Evolutionary conservation across 2,797 vertebrate species (phyloP).

Genomic region (Florisuga fusca): DNA sequence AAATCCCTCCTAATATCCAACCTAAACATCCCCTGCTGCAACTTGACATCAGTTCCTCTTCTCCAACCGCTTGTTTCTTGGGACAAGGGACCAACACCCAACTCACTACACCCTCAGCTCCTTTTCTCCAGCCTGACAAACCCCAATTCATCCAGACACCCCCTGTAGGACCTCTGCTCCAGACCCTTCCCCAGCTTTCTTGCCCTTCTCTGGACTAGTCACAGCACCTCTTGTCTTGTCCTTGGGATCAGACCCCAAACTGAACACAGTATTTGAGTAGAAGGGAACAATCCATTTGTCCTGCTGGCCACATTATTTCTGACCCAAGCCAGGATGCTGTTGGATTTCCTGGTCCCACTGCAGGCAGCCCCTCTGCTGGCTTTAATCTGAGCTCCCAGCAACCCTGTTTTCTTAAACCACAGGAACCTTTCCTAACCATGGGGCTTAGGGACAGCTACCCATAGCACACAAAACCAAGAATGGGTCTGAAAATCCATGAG

Average conservation of each 20-base stretch:
- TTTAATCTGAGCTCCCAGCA: neutral
- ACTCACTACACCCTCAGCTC: neutral
- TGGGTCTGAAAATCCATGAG: neutral
- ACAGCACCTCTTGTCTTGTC: neutral
- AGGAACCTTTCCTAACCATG: neutral
- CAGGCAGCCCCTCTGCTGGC: neutral
- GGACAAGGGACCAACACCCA: neutral
- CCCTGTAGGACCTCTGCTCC: neutral
- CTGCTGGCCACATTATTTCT: no score
- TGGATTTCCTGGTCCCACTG: neutral
- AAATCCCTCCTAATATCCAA: neutral
- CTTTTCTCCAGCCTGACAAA: neutral
- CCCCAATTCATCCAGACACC: neutral
- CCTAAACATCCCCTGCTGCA: neutral
- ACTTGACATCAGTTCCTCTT: neutral
- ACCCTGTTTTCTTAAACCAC: neutral
- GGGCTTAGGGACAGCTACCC: neutral
- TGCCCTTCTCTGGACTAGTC: accelerated
- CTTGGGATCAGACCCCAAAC: neutral
- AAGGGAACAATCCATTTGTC: no score
- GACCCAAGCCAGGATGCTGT: no score
- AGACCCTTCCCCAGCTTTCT: no score
- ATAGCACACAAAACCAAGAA: neutral
- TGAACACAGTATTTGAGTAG: neutral
- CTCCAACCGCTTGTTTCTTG: neutral